phyloP scores from a whole-genome alignment of 2,113 vertebrate genomes.

The Fregetta grallaria region DNA sequence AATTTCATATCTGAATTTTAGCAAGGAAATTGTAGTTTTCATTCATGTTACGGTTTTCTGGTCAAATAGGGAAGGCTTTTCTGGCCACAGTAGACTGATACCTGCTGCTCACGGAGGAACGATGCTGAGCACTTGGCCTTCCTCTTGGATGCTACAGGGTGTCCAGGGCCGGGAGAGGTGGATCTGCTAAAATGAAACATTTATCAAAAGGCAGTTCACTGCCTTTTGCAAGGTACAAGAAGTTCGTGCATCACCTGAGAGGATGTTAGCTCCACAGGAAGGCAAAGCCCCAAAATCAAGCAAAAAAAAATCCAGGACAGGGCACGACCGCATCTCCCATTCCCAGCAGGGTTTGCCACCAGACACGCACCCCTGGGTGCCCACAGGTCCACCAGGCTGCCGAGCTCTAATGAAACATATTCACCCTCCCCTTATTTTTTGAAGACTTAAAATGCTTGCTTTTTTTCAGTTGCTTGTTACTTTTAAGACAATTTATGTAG shows the following conservation, averaged over 20 bases:
- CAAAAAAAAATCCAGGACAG: background rate
- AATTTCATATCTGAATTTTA: background rate
- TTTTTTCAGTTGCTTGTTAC: background rate
- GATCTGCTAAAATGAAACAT: background rate
- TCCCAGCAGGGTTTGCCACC: background rate
- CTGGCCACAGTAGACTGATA: background rate
- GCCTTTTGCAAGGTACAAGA: background rate
- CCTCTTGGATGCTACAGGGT: fast-evolving
- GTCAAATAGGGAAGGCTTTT: background rate
- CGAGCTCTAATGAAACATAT: background rate
- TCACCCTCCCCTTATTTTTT: background rate
- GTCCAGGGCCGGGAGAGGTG: background rate
- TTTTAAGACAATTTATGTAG: background rate
- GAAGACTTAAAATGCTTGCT: background rate
- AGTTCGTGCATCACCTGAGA: background rate
- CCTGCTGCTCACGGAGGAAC: background rate
- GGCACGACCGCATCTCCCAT: background rate
- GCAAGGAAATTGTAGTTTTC: background rate
- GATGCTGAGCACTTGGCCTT: background rate
- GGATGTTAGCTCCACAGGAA: background rate
- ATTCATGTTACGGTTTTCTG: background rate
- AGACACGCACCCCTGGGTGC: fast-evolving
- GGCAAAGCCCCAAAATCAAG: background rate
- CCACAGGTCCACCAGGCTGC: background rate
- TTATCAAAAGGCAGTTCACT: background rate